Conservation (phyloP, 2,113 vertebrate genomes). For the Rutilus rutilus region DNA sequence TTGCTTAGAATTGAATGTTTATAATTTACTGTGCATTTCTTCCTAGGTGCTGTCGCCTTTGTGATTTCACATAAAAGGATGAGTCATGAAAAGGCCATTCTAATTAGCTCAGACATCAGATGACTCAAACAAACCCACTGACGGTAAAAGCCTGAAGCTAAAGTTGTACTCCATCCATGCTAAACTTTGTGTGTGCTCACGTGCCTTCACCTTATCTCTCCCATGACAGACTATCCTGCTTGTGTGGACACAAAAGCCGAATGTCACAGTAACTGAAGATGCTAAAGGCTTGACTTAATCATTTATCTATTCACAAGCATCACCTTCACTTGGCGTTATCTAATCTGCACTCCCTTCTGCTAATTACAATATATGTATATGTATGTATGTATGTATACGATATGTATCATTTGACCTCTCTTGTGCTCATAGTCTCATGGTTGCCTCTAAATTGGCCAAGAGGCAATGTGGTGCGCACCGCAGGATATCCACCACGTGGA, state of each 20-base stretch:
- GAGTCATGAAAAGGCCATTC: background rate
- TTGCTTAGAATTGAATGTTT: background rate
- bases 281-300: conserved; percentile 16
- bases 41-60: background rate
- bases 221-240: conserved; percentile 45
- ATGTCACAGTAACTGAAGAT: conserved; percentile 28
- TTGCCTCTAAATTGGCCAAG: conserved; percentile 57
- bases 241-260: conserved; percentile 29
- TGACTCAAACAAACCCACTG: background rate
- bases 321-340: conserved; percentile 14
- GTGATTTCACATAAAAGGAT: background rate
- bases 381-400: background rate
- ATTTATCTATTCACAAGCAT: conserved; percentile 34
- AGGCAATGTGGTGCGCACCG: background rate
- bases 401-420: background rate
- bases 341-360: background rate
- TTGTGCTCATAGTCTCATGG: background rate
- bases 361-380: background rate
- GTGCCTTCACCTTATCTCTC: conserved; percentile 44
- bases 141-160: background rate
- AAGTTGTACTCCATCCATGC: background rate
- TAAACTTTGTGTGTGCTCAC: background rate
- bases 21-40: background rate
- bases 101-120: background rate
- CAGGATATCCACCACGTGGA: conserved; percentile 46